Evolutionary conservation across 2,113 vertebrate species (phyloP), one percentile per base, ranked within the genome.

Genomic region (Vulpes ferrilata): DNA sequence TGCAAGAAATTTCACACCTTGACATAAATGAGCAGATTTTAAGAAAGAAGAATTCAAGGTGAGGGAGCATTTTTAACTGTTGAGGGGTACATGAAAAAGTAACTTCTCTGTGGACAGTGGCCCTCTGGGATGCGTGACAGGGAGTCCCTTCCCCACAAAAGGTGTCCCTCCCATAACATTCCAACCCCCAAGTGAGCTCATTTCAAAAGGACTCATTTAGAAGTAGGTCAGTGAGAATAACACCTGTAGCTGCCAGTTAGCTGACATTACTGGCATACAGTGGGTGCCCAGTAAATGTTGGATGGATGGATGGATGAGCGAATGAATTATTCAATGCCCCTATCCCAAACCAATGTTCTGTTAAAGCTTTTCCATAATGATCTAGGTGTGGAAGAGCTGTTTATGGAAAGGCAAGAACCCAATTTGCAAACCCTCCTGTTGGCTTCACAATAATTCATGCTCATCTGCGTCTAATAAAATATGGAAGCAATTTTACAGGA

Each of bases 381-480:
- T 59, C 65, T 17, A 78, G 81, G 64, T 22, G 15, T 48, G 8
- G 32, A 69, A 69, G 59, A 48, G 55, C 4, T 84, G 92, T 96
- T 97, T 81, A 55, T 73, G 86, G 85, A 82, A 88, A 84, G n/a
- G 87, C 89, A 67, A 95, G 92, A 90, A 90, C 76, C 73, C 65
- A 78, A 94, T 90, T 80, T 78, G 30, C 92, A 96, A 92, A 93
- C 27, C 60, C 87, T 71, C 80, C 95, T 48, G 71, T 93, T 91
- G 92, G 82, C 90, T 90, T 92, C 93, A 43, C 71, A 76, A 74
- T 94, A 98, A 98, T 94, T 98, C 98, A 98, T 96, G 98, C 98
- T 98, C 97, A 97, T 97, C 97, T 95, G 97, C 93, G 38, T 98
- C 98, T 98, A 98, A 98, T 98, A 97, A 98, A 98, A 98, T 98